Evolutionary conservation across 2,797 vertebrate genomes (phyloP).

Genomic region (Mus caroli): DNA sequence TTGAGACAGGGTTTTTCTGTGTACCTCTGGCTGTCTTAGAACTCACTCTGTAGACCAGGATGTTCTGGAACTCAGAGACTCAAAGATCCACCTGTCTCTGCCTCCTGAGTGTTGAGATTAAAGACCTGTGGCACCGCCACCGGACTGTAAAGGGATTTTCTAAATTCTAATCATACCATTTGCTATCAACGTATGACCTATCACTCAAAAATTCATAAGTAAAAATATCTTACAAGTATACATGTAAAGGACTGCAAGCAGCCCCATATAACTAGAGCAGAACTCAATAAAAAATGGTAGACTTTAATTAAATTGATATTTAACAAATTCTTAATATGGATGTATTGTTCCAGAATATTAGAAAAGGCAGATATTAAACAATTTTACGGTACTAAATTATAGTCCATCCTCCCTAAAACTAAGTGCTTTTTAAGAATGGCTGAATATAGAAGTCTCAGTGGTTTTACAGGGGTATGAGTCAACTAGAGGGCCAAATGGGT

Average conservation of each 20-base stretch:
- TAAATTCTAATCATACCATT: constrained; percentile 17
- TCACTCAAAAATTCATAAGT: constrained; percentile 32
- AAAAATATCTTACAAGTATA: not conserved
- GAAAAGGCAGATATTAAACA: not conserved
- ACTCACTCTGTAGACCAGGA: not conserved
- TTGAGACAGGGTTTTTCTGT: not conserved
- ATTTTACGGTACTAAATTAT: not conserved
- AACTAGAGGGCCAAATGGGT: not conserved
- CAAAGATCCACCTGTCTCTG: not conserved
- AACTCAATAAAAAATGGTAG: not conserved
- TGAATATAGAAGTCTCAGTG: not conserved
- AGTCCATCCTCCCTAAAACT: not conserved
- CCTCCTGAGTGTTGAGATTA: not conserved
- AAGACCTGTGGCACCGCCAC: not conserved
- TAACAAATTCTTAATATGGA: not conserved
- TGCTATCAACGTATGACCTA: not conserved
- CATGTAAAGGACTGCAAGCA: not conserved
- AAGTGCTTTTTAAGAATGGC: not conserved
- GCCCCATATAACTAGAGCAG: not conserved
- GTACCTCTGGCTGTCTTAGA: not conserved
- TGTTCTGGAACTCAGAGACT: not conserved
- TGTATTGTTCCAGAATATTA: not conserved
- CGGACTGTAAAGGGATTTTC: not conserved
- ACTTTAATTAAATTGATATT: not conserved
- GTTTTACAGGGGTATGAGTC: too few relatives aligned